A percentile compares a stretch with the other conserved stretches of the same genome.
These are phyloP conservation scores for Pandemis heparana DNA, from an alignment of 2,888 invertebrate genomes.

Conservation along the genomic window DNA sequence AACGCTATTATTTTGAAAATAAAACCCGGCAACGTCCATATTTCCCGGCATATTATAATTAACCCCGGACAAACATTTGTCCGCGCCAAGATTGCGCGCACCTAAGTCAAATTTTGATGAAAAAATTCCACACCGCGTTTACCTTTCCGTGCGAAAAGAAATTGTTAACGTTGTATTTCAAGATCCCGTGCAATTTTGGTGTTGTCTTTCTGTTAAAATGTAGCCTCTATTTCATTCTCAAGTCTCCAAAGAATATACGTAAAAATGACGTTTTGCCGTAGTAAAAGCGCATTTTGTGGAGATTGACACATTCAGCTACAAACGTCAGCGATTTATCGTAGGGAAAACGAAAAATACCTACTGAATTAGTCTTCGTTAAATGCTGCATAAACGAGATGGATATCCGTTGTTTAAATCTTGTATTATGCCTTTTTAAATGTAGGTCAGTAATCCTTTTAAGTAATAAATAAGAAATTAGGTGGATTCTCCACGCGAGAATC, in stretches of 20 bases:
- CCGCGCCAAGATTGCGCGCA: slow-evolving; percentile 65
- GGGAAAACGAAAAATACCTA: background rate
- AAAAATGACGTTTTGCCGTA: background rate
- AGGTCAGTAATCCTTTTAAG: too few relatives aligned
- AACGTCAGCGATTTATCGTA: background rate
- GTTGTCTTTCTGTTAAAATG: slow-evolving; percentile 2
- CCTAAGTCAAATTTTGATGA: slow-evolving; percentile 78
- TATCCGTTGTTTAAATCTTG: background rate
- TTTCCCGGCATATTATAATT: slow-evolving; percentile 38
- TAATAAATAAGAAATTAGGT: too few relatives aligned
- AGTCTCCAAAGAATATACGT: background rate
- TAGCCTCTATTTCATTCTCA: background rate
- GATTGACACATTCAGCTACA: background rate
- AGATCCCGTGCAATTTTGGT: slow-evolving; percentile 10
- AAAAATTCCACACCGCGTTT: slow-evolving; percentile 72
- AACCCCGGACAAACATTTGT: slow-evolving; percentile 68
- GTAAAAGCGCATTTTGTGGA: background rate
- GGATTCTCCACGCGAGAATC: background rate
- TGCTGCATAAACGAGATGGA: too few relatives aligned
- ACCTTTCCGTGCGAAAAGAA: slow-evolving; percentile 64
- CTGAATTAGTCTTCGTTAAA: background rate
- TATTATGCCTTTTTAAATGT: background rate
- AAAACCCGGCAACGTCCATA: slow-evolving; percentile 23
- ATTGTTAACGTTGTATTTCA: slow-evolving; percentile 45
- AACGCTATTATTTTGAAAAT: background rate